Conservation (phyloP, 1,140 invertebrate genomes). For the Eubasilissa regina region DNA sequence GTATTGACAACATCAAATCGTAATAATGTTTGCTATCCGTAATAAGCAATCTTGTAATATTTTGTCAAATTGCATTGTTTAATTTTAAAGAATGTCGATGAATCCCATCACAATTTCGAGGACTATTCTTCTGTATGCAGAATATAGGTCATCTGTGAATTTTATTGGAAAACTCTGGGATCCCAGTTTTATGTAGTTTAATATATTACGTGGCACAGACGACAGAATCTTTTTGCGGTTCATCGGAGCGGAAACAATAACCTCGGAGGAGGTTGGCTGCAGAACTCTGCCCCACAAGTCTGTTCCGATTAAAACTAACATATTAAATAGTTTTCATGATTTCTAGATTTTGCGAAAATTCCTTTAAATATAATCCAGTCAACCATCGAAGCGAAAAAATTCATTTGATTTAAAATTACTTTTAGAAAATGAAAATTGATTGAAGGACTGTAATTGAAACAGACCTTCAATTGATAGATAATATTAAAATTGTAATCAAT, state of each 20-base stretch:
- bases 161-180: constrained; percentile 56
- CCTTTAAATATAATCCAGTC: too few relatives aligned
- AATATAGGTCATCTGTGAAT: constrained; percentile 56
- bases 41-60: too few relatives aligned
- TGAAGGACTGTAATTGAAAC: too few relatives aligned
- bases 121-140: constrained; percentile 12
- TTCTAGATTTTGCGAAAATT: too few relatives aligned
- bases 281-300: background rate
- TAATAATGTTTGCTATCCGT: too few relatives aligned
- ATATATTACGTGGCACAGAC: constrained; percentile 57
- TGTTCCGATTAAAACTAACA: background rate
- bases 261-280: background rate
- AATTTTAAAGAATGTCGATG: background rate
- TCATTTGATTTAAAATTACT: too few relatives aligned
- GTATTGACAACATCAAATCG: too few relatives aligned
- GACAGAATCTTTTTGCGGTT: constrained; percentile 55
- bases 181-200: constrained; percentile 52
- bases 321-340: constrained; percentile 7
- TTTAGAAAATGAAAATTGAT: too few relatives aligned
- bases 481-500: too few relatives aligned
- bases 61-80: too few relatives aligned
- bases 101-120: constrained; percentile 38
- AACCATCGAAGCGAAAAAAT: too few relatives aligned
- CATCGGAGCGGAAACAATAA: constrained; percentile 57
- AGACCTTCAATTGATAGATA: too few relatives aligned